A percentile compares a stretch with the other conserved stretches of the same genome.
Evolutionary conservation across 2,113 vertebrate genomes (phyloP).

Genomic region (Cynoglossus semilaevis): DNA sequence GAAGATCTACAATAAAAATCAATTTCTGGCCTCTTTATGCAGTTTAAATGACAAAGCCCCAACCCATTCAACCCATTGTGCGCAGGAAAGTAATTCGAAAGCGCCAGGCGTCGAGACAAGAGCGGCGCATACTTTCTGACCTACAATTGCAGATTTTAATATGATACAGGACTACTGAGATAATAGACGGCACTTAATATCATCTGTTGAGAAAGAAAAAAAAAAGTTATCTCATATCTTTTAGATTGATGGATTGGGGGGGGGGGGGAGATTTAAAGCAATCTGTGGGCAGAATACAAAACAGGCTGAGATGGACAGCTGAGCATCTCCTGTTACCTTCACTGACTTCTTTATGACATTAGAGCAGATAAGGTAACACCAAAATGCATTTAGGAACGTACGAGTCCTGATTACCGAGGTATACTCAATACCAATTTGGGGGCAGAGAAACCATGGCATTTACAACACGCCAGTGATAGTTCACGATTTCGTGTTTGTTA

Average conservation of each 20-base stretch:
- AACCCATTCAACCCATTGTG: constrained; percentile 99
- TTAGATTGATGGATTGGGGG: constrained; percentile 69
- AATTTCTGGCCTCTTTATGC: constrained; percentile 99
- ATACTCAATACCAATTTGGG: too few relatives aligned
- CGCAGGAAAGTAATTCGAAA: constrained; percentile 97
- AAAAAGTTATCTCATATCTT: constrained; percentile 98
- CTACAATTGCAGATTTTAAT: constrained; percentile 96
- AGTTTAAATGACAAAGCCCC: constrained; percentile 99
- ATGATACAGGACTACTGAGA: constrained; percentile 98
- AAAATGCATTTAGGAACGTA: too few relatives aligned
- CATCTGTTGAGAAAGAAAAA: constrained; percentile 80
- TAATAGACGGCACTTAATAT: constrained; percentile 99
- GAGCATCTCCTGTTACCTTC: constrained; percentile 31
- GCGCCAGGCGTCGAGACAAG: constrained; percentile 87
- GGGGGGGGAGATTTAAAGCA: constrained; percentile 87
- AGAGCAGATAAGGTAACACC: constrained; percentile 15
- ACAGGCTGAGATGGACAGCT: constrained; percentile 70
- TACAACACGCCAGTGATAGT: too few relatives aligned
- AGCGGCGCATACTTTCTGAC: constrained; percentile 90
- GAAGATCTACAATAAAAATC: constrained; percentile 99
- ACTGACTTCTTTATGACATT: constrained; percentile 6
- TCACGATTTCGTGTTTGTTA: too few relatives aligned
- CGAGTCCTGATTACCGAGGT: too few relatives aligned
- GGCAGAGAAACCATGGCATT: too few relatives aligned
- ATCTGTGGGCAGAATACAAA: constrained; percentile 93